phyloP scores from a whole-genome alignment of 2,888 invertebrate genomes.

The Caenorhabditis sp. region DNA sequence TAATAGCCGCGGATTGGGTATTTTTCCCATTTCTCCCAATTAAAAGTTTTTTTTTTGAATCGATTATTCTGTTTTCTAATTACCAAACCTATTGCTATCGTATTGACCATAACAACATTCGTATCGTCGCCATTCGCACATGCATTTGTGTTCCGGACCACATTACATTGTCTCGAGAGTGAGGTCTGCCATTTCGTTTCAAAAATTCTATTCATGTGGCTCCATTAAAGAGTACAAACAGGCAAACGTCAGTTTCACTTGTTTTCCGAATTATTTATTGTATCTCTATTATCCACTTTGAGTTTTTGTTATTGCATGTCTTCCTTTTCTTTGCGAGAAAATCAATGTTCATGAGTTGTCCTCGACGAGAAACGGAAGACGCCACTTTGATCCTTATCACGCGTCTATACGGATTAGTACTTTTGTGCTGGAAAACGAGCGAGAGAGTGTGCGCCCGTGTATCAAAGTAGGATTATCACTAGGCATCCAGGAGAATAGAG shows the following conservation, averaged over 20 bases:
- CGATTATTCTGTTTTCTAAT: constrained; percentile 19
- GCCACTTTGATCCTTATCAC: constrained; percentile 43
- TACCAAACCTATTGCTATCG: background rate
- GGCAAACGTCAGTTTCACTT: background rate
- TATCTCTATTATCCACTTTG: constrained; percentile 13
- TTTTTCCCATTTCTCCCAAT: no score
- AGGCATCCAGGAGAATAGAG: constrained; percentile 37
- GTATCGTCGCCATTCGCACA: constrained; percentile 40
- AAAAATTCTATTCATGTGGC: constrained; percentile 41
- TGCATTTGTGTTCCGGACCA: constrained; percentile 43
- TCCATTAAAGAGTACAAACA: constrained; percentile 52
- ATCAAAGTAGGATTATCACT: constrained; percentile 46
- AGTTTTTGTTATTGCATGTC: background rate
- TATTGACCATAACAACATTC: constrained; percentile 38
- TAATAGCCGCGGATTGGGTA: no score
- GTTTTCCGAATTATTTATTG: background rate
- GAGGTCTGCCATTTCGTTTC: constrained; percentile 22
- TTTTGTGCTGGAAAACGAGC: constrained; percentile 21
- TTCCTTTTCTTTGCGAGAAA: constrained; percentile 3
- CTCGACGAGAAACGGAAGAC: constrained; percentile 2
- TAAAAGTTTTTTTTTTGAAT: constrained; percentile 9
- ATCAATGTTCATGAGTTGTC: constrained; percentile 28
- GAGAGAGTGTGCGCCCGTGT: constrained; percentile 16
- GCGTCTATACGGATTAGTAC: constrained; percentile 40
- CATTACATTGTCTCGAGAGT: constrained; percentile 39